phyloP scores from a whole-genome alignment of 2,797 vertebrate species.

The Okamejei kenojei region DNA sequence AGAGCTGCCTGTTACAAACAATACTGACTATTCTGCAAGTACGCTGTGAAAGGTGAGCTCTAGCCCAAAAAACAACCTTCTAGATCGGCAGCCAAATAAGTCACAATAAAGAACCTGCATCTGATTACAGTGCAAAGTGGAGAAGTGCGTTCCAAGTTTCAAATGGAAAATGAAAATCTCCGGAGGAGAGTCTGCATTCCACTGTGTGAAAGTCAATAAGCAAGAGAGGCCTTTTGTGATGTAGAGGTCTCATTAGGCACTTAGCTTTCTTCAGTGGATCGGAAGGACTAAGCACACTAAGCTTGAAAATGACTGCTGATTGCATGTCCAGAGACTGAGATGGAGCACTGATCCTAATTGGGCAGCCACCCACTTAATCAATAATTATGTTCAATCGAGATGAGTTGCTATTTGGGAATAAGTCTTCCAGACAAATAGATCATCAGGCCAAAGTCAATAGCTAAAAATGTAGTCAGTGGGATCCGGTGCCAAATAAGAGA shows the following conservation, averaged over 20 bases:
- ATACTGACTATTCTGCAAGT: neutral
- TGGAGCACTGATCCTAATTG: neutral
- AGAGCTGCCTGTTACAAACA: neutral
- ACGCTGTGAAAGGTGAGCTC: neutral
- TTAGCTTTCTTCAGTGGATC: neutral
- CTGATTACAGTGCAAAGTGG: neutral
- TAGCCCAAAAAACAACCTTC: neutral
- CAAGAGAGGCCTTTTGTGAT: neutral
- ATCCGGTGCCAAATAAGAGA: neutral
- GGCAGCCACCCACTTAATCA: neutral
- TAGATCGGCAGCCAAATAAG: neutral
- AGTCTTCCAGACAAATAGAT: neutral
- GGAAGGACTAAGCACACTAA: neutral
- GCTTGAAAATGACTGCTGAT: neutral
- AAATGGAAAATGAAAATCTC: neutral
- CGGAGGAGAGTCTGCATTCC: neutral
- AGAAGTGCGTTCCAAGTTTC: neutral
- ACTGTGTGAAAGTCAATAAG: neutral
- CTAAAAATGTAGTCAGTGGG: neutral
- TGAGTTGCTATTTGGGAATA: neutral
- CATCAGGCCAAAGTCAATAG: neutral
- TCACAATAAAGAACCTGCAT: slow-evolving; percentile 14
- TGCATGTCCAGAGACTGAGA: neutral
- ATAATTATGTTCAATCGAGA: neutral
- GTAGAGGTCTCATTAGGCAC: neutral